Evolutionary conservation across 2,113 vertebrate genomes (phyloP), one percentile per base, ranked within the genome.

Genomic region (Equus przewalskii): DNA sequence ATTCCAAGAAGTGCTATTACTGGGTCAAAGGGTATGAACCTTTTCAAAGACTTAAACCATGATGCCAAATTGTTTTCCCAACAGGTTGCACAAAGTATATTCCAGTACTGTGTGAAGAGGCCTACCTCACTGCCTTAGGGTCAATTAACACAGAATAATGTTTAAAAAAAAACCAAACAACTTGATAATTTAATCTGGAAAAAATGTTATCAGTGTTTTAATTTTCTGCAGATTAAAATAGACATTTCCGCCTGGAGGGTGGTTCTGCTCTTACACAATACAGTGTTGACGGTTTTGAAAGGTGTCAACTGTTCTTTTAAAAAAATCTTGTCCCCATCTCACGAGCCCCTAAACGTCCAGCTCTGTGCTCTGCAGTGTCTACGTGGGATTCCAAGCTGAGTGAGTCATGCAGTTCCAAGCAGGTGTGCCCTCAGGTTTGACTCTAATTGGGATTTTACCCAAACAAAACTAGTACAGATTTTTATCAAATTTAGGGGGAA

Each of bases 91-190:
- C 36, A 3, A 1, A 3, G 11, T 22, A 62, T 21, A 2, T 15
- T 19, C 83, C 0, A 1, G 72, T 15, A 6, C 62, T 6, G 1
- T 22, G 33, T 1, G 54, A 22, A 2, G 0, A 2, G 11, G 5
- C 44, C 62, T 28, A 15, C 89, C 26, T 81, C 46, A 3, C 28
- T 6, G 67, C 44, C 56, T 73, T 10, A 0, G 10, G 22, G n/a
- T 33, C 24, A 58, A 21, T 33, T 16, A n/a, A 67, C 33, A 67
- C 7, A 22, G 14, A 41, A 15, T 54, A 54, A 54, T 54, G 51
- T 41, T 41, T 41, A 41, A 41, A 41, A 41, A 41, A 41, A 41
- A 41, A 3, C 3, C 36, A 41, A 41, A 41, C 3, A 41, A 41
- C 36, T 41, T 41, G 36, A 41, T 41, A 41, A 41, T 41, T 41